Base-by-base conservation (phyloP, 2,797 vertebrate species). In the Syngnathus rostellatus region DNA sequence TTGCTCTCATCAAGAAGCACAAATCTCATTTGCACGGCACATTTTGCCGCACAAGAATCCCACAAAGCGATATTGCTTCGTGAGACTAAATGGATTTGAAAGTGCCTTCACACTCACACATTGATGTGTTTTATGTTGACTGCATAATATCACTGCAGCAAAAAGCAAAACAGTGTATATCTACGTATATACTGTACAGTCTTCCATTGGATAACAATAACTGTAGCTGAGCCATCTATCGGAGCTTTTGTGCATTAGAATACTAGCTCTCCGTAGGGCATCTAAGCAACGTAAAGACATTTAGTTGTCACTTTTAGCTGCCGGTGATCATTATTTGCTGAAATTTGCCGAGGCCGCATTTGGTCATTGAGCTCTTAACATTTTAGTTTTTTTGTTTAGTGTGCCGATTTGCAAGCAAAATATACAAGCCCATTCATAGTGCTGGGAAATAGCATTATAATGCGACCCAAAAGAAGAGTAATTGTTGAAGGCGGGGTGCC, bases 71-170 rank as follows among this genome's bases (percentile, higher is more conserved):
- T 85, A 86, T 85, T 84, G 77, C 77, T 74, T 79, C 58, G 77
- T 68, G 57, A 65, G 68, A 75, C 72, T 86, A 88, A 88, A 85
- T 89, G 82, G 81, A 84, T 89, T 88, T 85, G 74, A 62, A 25
- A 81, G 77, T 77, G 76, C 84, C 72, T 80, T 71, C 72, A 68
- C 78, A 64, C 45, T 68, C 78, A 77, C 80, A 79, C 67, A 85
- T 87, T 87, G 79, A 85, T 83, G 82, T 65, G 61, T 82, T 83
- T 84, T 80, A 82, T 76, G 72, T 70, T 72, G 83, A 79, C 69
- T 3, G 65, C 65, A 58, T 38, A 62, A 80, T 85, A 84, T 79
- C 68, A 70, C 77, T 41, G 69, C 70, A 19, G 76, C 51, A 80
- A 66, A 75, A 70, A 76, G 73, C 68, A 77, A 65, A 76, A 68